phyloP scores from a whole-genome alignment of 2,888 invertebrate species.

The Fragum fragum region DNA sequence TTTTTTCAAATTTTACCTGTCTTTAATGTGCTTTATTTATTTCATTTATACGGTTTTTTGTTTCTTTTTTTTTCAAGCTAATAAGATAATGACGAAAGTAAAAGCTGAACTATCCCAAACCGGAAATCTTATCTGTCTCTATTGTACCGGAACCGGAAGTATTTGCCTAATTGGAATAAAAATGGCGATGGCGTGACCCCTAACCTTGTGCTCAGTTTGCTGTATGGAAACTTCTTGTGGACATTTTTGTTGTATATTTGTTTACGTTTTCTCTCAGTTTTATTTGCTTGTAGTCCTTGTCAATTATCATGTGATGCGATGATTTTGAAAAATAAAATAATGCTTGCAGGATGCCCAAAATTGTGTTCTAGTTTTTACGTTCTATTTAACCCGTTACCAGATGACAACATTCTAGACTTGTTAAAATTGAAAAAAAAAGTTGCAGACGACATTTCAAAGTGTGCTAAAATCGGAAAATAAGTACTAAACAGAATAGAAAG shows the following conservation, averaged over 20 bases:
- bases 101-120: background rate
- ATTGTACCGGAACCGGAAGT: background rate
- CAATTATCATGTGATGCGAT: slow-evolving; percentile 17
- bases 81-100: too few species aligned
- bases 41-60: too few species aligned
- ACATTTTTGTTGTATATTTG: slow-evolving; percentile 30
- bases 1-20: too few species aligned
- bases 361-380: background rate
- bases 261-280: background rate
- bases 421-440: too few species aligned
- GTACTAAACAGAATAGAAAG: too few species aligned
- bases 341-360: slow-evolving; percentile 29
- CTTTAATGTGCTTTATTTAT: too few species aligned
- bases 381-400: too few species aligned
- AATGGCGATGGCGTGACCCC: background rate
- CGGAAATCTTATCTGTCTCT: background rate
- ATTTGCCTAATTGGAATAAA: background rate
- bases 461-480: too few species aligned
- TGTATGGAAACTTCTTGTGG: slow-evolving; percentile 26
- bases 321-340: slow-evolving; percentile 33
- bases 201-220: slow-evolving; percentile 25
- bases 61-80: too few species aligned
- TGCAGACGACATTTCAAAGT: too few species aligned
- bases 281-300: slow-evolving; percentile 8
- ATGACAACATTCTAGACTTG: too few species aligned